Evolutionary conservation across 2,797 vertebrate genomes (phyloP), one percentile per base, ranked within the genome.

Genomic region (Margarornis squamiger): DNA sequence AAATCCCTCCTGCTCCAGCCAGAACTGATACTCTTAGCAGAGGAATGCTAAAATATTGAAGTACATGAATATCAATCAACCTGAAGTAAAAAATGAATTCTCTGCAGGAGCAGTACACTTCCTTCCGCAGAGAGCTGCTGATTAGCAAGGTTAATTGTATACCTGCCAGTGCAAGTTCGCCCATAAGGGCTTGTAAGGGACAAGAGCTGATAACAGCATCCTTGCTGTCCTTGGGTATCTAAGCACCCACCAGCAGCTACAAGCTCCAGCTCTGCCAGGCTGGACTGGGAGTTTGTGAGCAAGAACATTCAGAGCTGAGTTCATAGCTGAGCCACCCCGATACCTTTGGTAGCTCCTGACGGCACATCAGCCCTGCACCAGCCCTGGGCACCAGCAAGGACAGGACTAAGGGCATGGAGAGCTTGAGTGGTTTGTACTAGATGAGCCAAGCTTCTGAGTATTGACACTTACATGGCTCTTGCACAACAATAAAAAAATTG

Each of bases 141-240:
- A 95, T 95, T 95, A 95, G 62, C 90, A 86, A 92, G 93, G 92
- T 93, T 95, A 96, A 97, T 95, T 96, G 83, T 15, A 12, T 84
- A 36, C 67, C 90, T 95, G 92, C 73, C 90, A 92, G 79, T 4
- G 0, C 1, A 1, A 86, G 51, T 20, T 86, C 23, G 0, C 23
- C 71, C 29, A 4, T 17, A 30, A 61, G 59, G 32, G 45, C n/a
- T 39, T 51, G 51, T 77, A 70, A 66, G 36, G 74, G 67, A 78
- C 70, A 77, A 10, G 62, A 58, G 45, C 90, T 2, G 23, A 45
- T 54, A 84, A 72, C 59, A 81, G 62, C 58, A 84, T 62, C 85
- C 39, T 90, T 12, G 1, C 62, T 92, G 29, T 68, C 51, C 66
- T 51, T 45, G 66, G 55, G 14, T 67, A 32, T 32, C 59, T 67